Conservation (phyloP, 2,113 vertebrate genomes). For the Micronisus gabar region DNA sequence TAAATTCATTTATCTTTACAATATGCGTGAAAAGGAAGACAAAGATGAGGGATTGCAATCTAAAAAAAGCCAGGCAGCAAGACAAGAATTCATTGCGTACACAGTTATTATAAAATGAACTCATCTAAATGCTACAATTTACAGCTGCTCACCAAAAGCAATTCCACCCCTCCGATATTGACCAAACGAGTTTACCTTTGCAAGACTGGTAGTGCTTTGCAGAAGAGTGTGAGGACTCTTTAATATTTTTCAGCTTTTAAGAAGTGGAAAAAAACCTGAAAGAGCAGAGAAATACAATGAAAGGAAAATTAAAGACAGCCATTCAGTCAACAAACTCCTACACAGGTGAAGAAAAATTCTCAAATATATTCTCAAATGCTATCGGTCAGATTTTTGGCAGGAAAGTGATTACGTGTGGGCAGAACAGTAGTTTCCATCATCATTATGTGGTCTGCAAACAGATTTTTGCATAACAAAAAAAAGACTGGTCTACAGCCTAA, state of each 20-base stretch:
- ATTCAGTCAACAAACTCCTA: constrained; percentile 2
- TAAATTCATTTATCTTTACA: neutral
- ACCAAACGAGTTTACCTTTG: neutral
- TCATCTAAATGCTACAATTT: neutral
- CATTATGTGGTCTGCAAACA: constrained; percentile 57
- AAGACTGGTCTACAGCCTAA: constrained; percentile 10
- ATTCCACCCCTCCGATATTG: accelerated
- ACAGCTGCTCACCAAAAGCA: neutral
- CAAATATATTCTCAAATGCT: neutral
- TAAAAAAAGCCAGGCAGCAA: neutral
- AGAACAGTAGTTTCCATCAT: constrained; percentile 59
- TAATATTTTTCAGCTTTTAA: neutral
- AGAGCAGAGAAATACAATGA: neutral
- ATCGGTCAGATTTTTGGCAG: constrained; percentile 56
- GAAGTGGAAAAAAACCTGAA: accelerated
- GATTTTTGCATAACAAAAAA: constrained; percentile 42
- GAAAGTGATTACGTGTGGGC: constrained; percentile 22
- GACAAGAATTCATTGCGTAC: neutral
- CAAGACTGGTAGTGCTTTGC: neutral
- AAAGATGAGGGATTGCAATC: neutral
- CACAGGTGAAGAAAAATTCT: neutral
- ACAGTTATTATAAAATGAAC: neutral
- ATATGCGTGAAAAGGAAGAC: neutral
- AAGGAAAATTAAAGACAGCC: neutral
- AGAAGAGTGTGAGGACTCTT: neutral